Percentiles rank a stretch among this genome's conserved stretches.
Conservation (phyloP, 2,113 vertebrate species). For the Crotalus helleri region DNA sequence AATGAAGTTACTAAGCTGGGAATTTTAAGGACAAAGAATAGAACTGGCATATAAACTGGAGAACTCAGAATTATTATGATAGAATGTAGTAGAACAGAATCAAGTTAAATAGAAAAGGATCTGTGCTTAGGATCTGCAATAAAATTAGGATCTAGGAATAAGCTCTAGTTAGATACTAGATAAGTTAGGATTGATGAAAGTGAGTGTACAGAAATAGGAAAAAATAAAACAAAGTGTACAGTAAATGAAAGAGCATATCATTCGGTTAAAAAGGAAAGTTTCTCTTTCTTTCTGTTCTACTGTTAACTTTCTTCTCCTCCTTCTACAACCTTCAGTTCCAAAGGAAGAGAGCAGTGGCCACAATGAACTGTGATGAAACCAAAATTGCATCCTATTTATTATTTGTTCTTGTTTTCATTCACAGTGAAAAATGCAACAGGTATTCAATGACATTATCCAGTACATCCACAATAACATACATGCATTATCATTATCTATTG, state of each 20-base stretch:
- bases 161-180: not conserved
- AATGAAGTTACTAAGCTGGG: not conserved
- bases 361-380: not conserved
- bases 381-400: not conserved
- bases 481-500: not conserved
- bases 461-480: not conserved
- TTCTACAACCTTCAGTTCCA: not conserved
- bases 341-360: not conserved
- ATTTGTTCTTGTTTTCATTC: not conserved
- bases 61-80: not conserved
- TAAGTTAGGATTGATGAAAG: not conserved
- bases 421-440: not conserved
- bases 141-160: not conserved
- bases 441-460: not conserved
- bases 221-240: not conserved
- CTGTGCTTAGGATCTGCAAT: not conserved
- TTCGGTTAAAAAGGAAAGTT: not conserved
- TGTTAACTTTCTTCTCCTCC: not conserved
- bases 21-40: not conserved
- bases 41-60: not conserved
- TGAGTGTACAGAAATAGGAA: not conserved
- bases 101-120: not conserved
- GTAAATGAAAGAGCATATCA: not conserved
- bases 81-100: not conserved
- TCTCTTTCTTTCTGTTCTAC: not conserved